Evolutionary conservation across 64 coral and sea anemone genomes (phyloP).

Genomic region (Montipora efflorescens): DNA sequence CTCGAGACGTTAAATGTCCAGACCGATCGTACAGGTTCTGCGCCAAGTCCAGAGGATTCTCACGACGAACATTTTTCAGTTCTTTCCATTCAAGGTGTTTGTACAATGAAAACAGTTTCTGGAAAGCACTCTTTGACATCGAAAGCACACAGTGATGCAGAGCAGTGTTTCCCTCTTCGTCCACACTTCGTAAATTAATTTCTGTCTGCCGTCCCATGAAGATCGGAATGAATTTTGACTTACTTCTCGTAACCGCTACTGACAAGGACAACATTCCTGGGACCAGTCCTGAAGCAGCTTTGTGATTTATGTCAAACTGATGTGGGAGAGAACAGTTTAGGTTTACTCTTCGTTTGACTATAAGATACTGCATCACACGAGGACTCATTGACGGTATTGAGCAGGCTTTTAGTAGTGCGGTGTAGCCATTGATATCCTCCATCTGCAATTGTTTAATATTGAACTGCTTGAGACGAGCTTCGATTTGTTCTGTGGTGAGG

Average conservation of each 20-base stretch:
- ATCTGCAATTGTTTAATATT: background rate
- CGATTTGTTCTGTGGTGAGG: background rate
- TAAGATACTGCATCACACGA: conserved; percentile 52
- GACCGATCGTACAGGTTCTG: too few relatives aligned
- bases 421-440: conserved; percentile 61
- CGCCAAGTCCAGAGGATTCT: conserved; percentile 22
- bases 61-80: conserved; percentile 5
- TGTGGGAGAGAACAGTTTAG: conserved; percentile 54
- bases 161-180: conserved; percentile 64
- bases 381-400: conserved; percentile 47
- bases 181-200: background rate
- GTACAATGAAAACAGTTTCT: conserved; percentile 32
- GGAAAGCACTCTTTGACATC: conserved; percentile 26
- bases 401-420: conserved; percentile 71
- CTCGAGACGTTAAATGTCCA: too few relatives aligned
- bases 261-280: conserved; percentile 54
- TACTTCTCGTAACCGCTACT: conserved; percentile 36
- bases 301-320: background rate
- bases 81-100: conserved; percentile 30
- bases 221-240: background rate
- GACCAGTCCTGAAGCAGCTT: background rate
- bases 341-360: conserved; percentile 42
- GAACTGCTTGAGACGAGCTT: conserved; percentile 23
- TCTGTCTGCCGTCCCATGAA: conserved; percentile 28
- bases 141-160: conserved; percentile 48